These are phyloP conservation scores for Schrankia costaestrigalis DNA, from an alignment of 2,888 invertebrate species.

Conservation along the genomic window DNA sequence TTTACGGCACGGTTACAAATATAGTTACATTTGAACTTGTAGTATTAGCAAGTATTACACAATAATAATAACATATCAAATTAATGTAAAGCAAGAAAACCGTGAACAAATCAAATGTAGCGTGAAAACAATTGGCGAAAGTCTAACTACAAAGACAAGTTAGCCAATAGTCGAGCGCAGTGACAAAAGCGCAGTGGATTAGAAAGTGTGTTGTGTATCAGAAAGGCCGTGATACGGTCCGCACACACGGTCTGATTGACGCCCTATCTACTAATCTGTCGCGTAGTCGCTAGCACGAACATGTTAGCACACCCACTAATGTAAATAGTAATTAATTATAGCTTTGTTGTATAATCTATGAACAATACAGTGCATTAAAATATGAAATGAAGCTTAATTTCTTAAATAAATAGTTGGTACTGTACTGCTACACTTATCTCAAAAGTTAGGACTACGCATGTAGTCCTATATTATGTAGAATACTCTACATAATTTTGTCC, in stretches of 20 bases:
- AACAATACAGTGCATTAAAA: too few relatives aligned
- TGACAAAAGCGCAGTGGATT: constrained; percentile 79
- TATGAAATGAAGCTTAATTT: too few relatives aligned
- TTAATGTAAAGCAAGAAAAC: constrained; percentile 52
- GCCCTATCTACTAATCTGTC: constrained; percentile 77
- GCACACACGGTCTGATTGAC: constrained; percentile 77
- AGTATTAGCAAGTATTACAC: too few relatives aligned
- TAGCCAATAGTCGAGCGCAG: constrained; percentile 70
- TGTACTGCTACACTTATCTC: too few relatives aligned
- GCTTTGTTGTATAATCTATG: background rate
- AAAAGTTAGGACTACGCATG: too few relatives aligned
- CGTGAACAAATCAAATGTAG: constrained; percentile 68
- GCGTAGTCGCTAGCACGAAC: constrained; percentile 33
- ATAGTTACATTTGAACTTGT: too few relatives aligned
- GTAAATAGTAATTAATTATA: constrained; percentile 7
- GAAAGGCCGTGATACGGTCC: constrained; percentile 68
- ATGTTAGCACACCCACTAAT: constrained; percentile 17
- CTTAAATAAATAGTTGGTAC: too few relatives aligned
- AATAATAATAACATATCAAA: constrained; percentile 50
- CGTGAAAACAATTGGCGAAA: constrained; percentile 81
- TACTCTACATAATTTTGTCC: too few relatives aligned
- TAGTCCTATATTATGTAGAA: too few relatives aligned
- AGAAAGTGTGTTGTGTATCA: constrained; percentile 78
- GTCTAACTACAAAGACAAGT: constrained; percentile 66
- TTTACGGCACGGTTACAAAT: too few relatives aligned